These are phyloP conservation scores for Megamerina dolium DNA, from an alignment of 2,888 invertebrate species.

Conservation along the genomic window DNA sequence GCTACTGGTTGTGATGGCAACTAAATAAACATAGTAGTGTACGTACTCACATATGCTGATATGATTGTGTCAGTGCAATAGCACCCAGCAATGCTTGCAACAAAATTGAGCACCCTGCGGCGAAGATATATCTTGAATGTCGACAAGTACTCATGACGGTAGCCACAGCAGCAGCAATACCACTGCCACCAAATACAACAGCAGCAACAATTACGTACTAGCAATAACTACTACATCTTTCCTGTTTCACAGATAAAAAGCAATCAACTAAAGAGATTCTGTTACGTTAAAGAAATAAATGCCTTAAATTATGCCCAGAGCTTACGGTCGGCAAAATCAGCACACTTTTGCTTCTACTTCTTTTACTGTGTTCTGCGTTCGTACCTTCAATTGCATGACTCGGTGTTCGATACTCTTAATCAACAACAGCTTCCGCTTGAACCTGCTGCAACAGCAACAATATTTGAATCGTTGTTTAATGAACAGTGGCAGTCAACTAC, in stretches of 20 bases:
- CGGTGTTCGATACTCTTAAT: slow-evolving; percentile 20
- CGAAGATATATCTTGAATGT: slow-evolving; percentile 26
- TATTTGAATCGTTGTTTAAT: slow-evolving; percentile 19
- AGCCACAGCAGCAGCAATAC: too few species aligned
- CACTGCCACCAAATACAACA: too few species aligned
- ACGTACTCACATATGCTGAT: too few species aligned
- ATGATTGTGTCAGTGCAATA: slow-evolving; percentile 13
- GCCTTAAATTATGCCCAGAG: slow-evolving; percentile 20
- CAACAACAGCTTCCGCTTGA: slow-evolving; percentile 20
- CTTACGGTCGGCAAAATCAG: slow-evolving; percentile 12
- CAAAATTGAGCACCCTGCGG: slow-evolving; percentile 29
- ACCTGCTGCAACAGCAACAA: too few species aligned
- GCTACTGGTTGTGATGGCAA: too few species aligned
- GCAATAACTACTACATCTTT: slow-evolving; percentile 2
- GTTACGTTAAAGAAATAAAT: slow-evolving; percentile 19
- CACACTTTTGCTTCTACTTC: slow-evolving; percentile 13
- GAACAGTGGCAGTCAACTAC: too few species aligned
- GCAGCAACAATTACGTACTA: too few species aligned
- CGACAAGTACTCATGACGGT: slow-evolving; percentile 25
- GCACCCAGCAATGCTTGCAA: too few species aligned
- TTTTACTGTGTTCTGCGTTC: too few species aligned
- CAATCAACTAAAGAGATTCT: slow-evolving; percentile 19
- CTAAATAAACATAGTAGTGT: slow-evolving; percentile 12
- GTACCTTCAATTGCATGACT: too few species aligned
- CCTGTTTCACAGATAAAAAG: slow-evolving; percentile 11